phyloP scores from a whole-genome alignment of 2,888 invertebrate species.

The Creontiades dilutus region DNA sequence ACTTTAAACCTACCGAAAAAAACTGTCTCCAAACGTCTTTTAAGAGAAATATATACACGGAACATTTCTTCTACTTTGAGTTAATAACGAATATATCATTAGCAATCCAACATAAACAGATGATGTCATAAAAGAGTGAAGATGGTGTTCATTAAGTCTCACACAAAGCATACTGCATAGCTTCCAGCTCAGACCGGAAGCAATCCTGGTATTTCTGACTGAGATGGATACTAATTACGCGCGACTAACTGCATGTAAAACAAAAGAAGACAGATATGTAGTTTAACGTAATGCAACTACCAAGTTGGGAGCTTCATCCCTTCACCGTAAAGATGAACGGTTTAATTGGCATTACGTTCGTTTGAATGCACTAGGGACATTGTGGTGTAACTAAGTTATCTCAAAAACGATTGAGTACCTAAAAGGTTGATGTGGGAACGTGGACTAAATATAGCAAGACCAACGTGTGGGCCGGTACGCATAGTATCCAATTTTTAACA shows the following conservation, averaged over 20 bases:
- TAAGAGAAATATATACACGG: neutral
- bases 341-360: neutral
- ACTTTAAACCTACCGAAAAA: no score
- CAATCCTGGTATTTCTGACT: no score
- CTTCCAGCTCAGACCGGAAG: no score
- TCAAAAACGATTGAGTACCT: neutral
- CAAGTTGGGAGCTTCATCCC: neutral
- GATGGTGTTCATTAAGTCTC: no score
- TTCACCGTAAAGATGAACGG: neutral
- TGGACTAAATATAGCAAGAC: neutral
- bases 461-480: constrained; percentile 2
- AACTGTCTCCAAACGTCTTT: neutral
- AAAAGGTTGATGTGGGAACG: neutral
- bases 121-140: no score
- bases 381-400: neutral
- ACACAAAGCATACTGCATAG: no score
- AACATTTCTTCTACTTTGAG: no score
- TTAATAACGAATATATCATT: no score
- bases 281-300: neutral
- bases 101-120: no score
- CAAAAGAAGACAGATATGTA: neutral
- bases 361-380: neutral
- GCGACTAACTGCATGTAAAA: neutral
- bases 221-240: no score
- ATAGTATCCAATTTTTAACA: neutral